Evolutionary conservation across 2,888 invertebrate species (phyloP).

Genomic region (Drosophila mimetica): DNA sequence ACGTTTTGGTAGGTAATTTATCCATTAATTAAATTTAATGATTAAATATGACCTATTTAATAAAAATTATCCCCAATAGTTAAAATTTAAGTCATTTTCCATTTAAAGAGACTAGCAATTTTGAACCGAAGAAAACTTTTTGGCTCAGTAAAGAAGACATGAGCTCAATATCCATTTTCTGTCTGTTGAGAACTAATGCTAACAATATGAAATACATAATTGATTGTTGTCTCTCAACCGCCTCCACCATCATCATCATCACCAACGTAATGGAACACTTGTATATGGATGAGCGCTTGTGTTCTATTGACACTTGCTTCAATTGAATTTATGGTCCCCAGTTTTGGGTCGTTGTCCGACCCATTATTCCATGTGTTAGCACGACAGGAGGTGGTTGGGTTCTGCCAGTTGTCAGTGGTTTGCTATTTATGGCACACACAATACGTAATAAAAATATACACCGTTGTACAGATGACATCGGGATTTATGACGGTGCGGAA

Average conservation of each 20-base stretch:
- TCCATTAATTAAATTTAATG: too few relatives aligned
- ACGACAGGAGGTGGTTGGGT: background rate
- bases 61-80: too few relatives aligned
- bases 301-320: constrained; percentile 66
- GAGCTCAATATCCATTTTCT: constrained; percentile 13
- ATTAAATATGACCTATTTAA: too few relatives aligned
- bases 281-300: constrained; percentile 46
- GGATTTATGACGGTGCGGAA: constrained; percentile 32
- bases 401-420: constrained; percentile 37
- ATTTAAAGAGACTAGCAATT: background rate
- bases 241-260: constrained; percentile 12
- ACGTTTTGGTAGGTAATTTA: too few relatives aligned
- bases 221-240: constrained; percentile 48
- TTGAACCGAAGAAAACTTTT: background rate
- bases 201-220: constrained; percentile 61
- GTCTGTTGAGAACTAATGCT: constrained; percentile 30
- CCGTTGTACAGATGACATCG: constrained; percentile 12
- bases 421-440: constrained; percentile 45
- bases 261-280: constrained; percentile 20
- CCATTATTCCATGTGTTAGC: constrained; percentile 26
- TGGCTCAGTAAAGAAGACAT: constrained; percentile 3
- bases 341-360: constrained; percentile 58
- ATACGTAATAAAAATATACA: constrained; percentile 31
- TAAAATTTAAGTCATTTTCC: background rate
- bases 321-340: constrained; percentile 57